Percentiles rank a stretch among this genome's conserved stretches.
Conservation (phyloP, 2,113 vertebrate genomes). For the Toxostoma redivivum region DNA sequence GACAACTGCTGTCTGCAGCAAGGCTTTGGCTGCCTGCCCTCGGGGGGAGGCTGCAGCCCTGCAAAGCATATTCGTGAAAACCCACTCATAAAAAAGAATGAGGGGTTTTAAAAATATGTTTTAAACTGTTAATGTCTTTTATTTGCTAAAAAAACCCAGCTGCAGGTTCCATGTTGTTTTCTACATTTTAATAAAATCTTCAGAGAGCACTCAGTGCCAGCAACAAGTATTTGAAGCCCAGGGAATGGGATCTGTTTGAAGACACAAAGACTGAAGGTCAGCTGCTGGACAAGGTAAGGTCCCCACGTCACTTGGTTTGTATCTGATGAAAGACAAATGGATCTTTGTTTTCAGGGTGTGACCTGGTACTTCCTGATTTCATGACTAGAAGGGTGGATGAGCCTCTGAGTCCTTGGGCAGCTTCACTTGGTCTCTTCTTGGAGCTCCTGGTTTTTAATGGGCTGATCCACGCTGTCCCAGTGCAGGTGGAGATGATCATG, state of each 20-base stretch:
- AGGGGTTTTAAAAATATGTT: not conserved
- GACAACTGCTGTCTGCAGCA: not conserved
- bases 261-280: fast-evolving
- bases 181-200: not conserved
- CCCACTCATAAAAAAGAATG: not conserved
- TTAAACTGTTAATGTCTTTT: not conserved
- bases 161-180: not conserved
- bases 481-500: fast-evolving
- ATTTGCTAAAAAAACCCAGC: not conserved
- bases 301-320: fast-evolving
- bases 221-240: not conserved
- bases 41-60: not conserved
- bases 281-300: not conserved
- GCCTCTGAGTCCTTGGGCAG: not conserved
- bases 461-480: not conserved
- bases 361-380: not conserved
- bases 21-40: not conserved
- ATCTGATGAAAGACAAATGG: not conserved
- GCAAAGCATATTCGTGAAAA: fast-evolving
- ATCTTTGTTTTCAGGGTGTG: not conserved
- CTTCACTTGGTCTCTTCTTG: not conserved
- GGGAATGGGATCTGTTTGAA: not conserved
- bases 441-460: not conserved
- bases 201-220: not conserved
- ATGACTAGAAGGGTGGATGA: not conserved